phyloP scores from a whole-genome alignment of 2,888 invertebrate genomes.

The Salticus scenicus region DNA sequence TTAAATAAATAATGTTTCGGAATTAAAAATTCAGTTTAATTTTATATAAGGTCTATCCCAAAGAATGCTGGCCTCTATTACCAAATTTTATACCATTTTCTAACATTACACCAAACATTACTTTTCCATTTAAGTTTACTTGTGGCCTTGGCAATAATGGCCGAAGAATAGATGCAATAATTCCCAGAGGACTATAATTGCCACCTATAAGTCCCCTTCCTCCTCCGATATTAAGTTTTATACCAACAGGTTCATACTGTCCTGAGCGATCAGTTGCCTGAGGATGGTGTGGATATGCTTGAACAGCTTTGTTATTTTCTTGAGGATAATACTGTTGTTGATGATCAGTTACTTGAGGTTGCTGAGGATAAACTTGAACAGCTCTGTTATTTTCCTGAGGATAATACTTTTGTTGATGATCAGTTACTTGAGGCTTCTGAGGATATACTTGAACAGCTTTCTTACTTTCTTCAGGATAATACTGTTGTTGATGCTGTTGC shows the following conservation, averaged over 20 bases:
- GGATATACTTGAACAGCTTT: background rate
- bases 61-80: background rate
- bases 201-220: constrained; percentile 33
- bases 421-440: background rate
- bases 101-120: constrained; percentile 66
- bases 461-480: background rate
- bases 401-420: constrained; percentile 24
- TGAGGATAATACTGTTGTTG: constrained; percentile 25
- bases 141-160: constrained; percentile 33
- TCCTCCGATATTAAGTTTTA: constrained; percentile 44
- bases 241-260: constrained; percentile 43
- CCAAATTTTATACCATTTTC: constrained; percentile 61
- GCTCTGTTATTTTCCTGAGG: background rate
- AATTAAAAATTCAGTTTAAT: too few species aligned
- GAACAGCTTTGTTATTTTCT: background rate
- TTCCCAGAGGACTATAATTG: constrained; percentile 53
- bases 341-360: constrained; percentile 28
- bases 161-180: constrained; percentile 50
- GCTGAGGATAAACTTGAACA: background rate
- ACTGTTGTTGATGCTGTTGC: constrained; percentile 13
- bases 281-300: constrained; percentile 13
- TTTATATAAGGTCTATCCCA: background rate
- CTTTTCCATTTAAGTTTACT: constrained; percentile 57
- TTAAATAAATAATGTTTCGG: too few species aligned
- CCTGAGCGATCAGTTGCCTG: constrained; percentile 36